A percentile compares a stretch with the other conserved stretches of the same genome.
Evolutionary conservation across 2,797 vertebrate species (phyloP).

Genomic region (Diplodus puntazzo): DNA sequence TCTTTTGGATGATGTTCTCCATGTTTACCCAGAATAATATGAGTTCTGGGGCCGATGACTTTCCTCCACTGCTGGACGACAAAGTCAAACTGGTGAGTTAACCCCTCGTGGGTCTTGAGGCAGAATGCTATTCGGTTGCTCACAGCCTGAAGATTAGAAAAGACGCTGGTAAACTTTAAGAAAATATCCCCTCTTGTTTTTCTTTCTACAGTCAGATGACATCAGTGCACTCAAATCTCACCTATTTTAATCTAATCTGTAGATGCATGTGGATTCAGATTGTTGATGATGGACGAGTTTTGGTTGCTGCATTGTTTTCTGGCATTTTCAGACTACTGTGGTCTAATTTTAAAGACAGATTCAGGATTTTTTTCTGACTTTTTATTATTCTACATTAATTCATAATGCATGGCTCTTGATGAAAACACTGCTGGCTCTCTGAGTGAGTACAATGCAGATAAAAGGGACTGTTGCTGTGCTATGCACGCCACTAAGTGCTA

Average conservation of each 20-base stretch:
- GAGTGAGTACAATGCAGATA: too few species aligned
- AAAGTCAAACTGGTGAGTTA: slow-evolving; percentile 76
- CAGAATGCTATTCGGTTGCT: slow-evolving; percentile 87
- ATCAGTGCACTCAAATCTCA: background rate
- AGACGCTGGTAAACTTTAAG: background rate
- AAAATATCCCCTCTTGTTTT: background rate
- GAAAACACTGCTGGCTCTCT: too few species aligned
- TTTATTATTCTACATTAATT: too few species aligned
- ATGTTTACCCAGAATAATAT: slow-evolving; percentile 88
- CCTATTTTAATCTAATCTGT: background rate
- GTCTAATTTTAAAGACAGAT: too few species aligned
- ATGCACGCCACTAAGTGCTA: too few species aligned
- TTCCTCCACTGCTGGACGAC: slow-evolving; percentile 90
- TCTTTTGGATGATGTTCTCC: background rate
- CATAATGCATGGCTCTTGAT: too few species aligned
- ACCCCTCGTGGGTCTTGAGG: slow-evolving; percentile 86
- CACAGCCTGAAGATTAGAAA: slow-evolving; percentile 83
- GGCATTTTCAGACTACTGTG: too few species aligned
- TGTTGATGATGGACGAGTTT: background rate
- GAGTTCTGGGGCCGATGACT: slow-evolving; percentile 80
- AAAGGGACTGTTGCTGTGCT: too few species aligned
- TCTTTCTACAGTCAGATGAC: too few species aligned
- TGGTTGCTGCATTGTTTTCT: background rate
- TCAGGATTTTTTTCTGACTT: too few species aligned
- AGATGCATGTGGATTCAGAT: background rate